Conservation (phyloP, 2,113 vertebrate genomes). For the Equus quagga region DNA sequence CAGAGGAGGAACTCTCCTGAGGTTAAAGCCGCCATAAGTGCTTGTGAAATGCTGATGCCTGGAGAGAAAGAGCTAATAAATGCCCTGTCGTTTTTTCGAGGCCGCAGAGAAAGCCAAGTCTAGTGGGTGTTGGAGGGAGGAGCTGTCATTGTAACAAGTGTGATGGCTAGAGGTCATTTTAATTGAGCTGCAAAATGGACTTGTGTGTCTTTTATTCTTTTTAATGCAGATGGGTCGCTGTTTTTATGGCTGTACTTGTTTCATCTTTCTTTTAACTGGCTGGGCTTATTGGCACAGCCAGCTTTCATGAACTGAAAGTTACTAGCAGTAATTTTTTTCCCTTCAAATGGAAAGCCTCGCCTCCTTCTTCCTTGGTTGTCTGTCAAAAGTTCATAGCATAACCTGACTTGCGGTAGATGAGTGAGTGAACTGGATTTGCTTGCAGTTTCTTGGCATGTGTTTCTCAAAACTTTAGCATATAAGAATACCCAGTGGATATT, state of each 20-base stretch:
- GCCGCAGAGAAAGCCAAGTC: not conserved
- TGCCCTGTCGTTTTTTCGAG: not conserved
- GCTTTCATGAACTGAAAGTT: constrained; percentile 31
- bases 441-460: not conserved
- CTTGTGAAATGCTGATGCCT: constrained; percentile 36
- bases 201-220: not conserved
- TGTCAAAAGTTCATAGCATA: not conserved
- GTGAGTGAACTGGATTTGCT: not conserved
- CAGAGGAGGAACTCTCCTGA: constrained; percentile 29
- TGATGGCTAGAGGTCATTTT: constrained; percentile 40
- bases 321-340: not conserved
- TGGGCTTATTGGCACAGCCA: constrained; percentile 16
- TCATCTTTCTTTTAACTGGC: constrained; percentile 15
- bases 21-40: not conserved
- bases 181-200: constrained; percentile 43
- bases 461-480: constrained; percentile 7
- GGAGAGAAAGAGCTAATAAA: not conserved
- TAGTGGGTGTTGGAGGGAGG: not conserved
- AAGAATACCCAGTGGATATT: not conserved
- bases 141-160: not conserved
- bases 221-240: not conserved
- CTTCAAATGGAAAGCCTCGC: not conserved
- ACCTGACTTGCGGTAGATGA: not conserved
- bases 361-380: not conserved
- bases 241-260: constrained; percentile 26